Percentiles rank a stretch among this genome's conserved stretches.
Evolutionary conservation across 2,113 vertebrate species (phyloP).

Genomic region (Scomber scombrus): DNA sequence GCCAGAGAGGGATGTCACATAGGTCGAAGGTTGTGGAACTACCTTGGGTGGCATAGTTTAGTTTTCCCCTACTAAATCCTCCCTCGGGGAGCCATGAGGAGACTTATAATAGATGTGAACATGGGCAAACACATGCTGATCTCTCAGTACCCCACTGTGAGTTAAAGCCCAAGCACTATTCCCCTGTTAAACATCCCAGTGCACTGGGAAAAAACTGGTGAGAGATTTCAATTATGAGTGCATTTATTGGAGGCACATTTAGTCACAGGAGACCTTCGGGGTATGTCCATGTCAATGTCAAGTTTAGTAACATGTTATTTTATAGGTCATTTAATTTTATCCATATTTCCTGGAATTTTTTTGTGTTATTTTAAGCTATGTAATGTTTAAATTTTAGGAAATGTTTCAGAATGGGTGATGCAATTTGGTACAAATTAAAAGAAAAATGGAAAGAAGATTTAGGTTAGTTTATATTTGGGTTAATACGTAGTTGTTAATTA

Average conservation of each 20-base stretch:
- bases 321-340: too few relatives aligned
- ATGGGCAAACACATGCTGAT: slow-evolving; percentile 36
- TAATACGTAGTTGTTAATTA: too few relatives aligned
- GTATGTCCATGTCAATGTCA: not conserved
- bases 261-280: slow-evolving; percentile 26
- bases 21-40: slow-evolving; percentile 77
- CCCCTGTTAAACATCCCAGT: slow-evolving; percentile 44
- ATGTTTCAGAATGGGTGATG: too few relatives aligned
- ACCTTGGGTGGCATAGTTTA: slow-evolving; percentile 81
- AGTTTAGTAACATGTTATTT: too few relatives aligned
- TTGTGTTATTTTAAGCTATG: too few relatives aligned
- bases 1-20: slow-evolving; percentile 55
- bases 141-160: slow-evolving; percentile 38
- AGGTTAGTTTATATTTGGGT: too few relatives aligned
- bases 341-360: too few relatives aligned
- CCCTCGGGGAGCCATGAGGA: slow-evolving; percentile 64
- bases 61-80: slow-evolving; percentile 53
- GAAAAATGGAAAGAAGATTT: too few relatives aligned
- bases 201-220: slow-evolving; percentile 48
- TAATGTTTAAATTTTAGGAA: too few relatives aligned
- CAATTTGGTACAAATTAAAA: too few relatives aligned
- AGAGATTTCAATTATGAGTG: slow-evolving; percentile 44
- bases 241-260: slow-evolving; percentile 12
- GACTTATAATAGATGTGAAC: slow-evolving; percentile 72
- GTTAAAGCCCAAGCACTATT: slow-evolving; percentile 32